Evolutionary conservation across 2,113 vertebrate species (phyloP).

Genomic region (Salvelinus sp.): DNA sequence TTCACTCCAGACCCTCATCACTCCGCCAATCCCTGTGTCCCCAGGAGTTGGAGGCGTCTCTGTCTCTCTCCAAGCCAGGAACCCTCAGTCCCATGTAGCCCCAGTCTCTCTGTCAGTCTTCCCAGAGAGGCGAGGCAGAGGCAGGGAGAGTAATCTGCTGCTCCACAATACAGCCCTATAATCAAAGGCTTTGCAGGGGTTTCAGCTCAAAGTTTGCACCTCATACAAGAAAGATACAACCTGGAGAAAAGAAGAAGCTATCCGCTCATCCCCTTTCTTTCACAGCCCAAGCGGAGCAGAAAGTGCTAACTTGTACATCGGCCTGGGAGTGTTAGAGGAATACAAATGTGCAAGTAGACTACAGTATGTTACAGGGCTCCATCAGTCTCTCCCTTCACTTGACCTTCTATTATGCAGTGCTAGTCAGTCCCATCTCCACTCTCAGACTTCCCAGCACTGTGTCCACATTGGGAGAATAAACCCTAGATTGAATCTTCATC

Average conservation of each 20-base stretch:
- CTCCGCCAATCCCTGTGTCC: not conserved
- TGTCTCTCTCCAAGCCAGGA: not conserved
- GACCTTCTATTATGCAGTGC: not conserved
- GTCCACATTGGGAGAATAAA: conserved; percentile 5
- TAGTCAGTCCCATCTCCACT: conserved; percentile 1
- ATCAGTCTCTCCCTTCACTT: not conserved
- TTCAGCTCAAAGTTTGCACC: conserved; percentile 36
- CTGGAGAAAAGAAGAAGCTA: not conserved
- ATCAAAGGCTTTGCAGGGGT: conserved; percentile 44
- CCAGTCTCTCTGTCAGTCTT: not conserved
- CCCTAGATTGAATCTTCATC: not conserved
- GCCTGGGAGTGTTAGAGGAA: conserved; percentile 11
- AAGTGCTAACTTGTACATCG: not conserved
- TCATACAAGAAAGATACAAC: conserved; percentile 32
- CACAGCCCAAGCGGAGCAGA: not conserved
- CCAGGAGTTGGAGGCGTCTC: not conserved
- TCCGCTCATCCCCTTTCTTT: not conserved
- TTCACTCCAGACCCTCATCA: not conserved
- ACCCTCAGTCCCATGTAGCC: not conserved
- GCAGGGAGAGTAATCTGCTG: conserved; percentile 30
- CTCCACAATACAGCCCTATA: conserved; percentile 30
- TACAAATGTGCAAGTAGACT: conserved; percentile 1
- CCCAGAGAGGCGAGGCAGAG: not conserved
- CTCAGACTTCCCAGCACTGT: not conserved
- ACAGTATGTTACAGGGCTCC: not conserved